These are phyloP conservation scores for Talpa occidentalis DNA, from an alignment of 2,113 vertebrate species.

Conservation along the genomic window DNA sequence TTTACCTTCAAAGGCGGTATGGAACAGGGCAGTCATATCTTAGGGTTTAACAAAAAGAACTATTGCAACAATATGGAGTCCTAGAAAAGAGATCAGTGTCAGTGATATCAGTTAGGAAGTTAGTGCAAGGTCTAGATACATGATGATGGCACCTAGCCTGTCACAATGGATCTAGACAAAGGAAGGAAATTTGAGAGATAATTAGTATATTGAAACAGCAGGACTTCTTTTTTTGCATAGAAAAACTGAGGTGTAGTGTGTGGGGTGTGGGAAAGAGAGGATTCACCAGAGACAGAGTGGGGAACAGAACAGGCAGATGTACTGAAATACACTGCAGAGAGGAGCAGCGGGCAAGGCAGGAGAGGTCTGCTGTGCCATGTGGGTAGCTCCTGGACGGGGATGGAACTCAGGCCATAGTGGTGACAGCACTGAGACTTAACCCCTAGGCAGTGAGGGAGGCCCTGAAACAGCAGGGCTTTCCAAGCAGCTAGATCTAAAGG, in stretches of 20 bases:
- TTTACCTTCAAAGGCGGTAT: not conserved
- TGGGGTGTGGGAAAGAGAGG: no score
- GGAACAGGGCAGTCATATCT: not conserved
- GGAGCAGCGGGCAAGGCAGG: no score
- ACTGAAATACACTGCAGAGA: no score
- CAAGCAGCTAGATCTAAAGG: not conserved
- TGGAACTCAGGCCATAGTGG: no score
- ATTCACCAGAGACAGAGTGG: no score
- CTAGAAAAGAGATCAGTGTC: not conserved
- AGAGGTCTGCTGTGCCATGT: no score
- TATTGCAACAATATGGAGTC: not conserved
- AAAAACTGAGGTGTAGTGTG: not conserved
- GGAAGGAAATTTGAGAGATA: not conserved
- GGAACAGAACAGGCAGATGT: no score
- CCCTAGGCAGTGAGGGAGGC: no score
- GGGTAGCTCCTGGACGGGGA: no score
- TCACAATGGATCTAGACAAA: not conserved
- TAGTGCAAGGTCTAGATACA: not conserved
- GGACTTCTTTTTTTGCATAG: not conserved
- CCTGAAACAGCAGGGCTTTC: not conserved
- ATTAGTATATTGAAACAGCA: not conserved
- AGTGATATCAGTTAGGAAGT: not conserved
- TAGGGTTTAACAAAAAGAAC: not conserved
- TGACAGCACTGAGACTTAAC: no score
- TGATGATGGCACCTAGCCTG: not conserved